Percentiles rank a stretch among this genome's conserved stretches.
Evolutionary conservation across 2,888 invertebrate genomes (phyloP).

Genomic region (Leptura quadrifasciata): DNA sequence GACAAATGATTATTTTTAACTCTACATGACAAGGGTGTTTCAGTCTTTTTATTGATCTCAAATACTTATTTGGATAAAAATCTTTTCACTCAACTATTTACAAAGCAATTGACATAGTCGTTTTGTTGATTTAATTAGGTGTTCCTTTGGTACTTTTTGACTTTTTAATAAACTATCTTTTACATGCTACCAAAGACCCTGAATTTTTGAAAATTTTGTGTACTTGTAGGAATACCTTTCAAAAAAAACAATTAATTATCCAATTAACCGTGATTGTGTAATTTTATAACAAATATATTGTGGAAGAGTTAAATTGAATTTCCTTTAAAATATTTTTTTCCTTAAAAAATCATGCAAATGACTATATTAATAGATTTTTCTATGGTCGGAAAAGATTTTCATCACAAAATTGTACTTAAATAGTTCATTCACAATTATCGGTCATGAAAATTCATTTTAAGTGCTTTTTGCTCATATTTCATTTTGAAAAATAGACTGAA

Average conservation of each 20-base stretch:
- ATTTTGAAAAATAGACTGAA: conserved; percentile 69
- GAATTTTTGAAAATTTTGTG: background rate
- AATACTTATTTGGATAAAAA: conserved; percentile 38
- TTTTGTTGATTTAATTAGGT: background rate
- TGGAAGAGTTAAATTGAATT: background rate
- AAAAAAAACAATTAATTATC: background rate
- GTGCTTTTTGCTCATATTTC: conserved; percentile 55
- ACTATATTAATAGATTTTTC: background rate
- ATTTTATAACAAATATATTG: too few species aligned
- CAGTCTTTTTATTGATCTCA: conserved; percentile 44
- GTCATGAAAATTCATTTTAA: conserved; percentile 49
- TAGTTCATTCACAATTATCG: conserved; percentile 37
- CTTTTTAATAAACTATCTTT: background rate
- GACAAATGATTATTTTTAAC: conserved; percentile 36
- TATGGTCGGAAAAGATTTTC: conserved; percentile 41
- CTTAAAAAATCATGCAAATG: background rate
- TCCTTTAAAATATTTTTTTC: background rate
- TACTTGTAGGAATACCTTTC: background rate
- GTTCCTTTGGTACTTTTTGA: background rate
- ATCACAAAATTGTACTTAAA: conserved; percentile 45
- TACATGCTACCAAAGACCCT: too few species aligned
- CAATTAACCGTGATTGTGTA: too few species aligned
- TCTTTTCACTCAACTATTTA: conserved; percentile 27
- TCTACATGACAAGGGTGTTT: conserved; percentile 38
- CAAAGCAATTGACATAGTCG: conserved; percentile 11